Conservation (phyloP, 2,888 invertebrate species). For the Thereva unica region DNA sequence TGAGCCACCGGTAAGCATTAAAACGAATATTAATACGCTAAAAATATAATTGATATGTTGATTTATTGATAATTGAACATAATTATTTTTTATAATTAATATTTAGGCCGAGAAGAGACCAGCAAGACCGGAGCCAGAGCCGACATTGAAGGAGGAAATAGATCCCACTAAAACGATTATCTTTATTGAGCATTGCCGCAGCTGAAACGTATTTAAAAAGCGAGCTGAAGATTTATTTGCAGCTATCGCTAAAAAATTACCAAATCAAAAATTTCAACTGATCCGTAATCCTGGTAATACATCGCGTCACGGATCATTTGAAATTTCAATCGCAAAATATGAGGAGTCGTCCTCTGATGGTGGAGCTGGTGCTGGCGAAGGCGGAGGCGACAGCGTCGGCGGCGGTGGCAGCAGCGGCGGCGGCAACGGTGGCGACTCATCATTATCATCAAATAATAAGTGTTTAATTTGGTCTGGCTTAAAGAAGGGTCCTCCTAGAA, state of each 20-base stretch:
- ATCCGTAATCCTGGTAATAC: constrained; percentile 50
- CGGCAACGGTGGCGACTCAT: no score
- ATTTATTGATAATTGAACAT: no score
- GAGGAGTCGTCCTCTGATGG: constrained; percentile 40
- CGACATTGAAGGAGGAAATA: background rate
- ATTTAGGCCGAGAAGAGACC: no score
- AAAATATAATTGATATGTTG: no score
- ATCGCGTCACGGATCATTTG: constrained; percentile 53
- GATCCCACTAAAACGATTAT: constrained; percentile 47
- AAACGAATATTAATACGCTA: no score
- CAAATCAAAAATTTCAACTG: constrained; percentile 41
- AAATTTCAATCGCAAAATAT: constrained; percentile 47
- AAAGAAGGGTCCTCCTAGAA: constrained; percentile 52
- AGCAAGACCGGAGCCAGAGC: no score
- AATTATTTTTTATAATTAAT: no score
- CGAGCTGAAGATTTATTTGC: constrained; percentile 51
- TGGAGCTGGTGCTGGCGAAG: no score
- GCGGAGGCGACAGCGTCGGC: no score
- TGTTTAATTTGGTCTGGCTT: constrained; percentile 52
- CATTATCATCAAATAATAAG: constrained; percentile 38
- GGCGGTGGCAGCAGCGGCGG: no score
- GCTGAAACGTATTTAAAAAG: constrained; percentile 54
- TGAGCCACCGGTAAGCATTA: no score
- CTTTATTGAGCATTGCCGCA: constrained; percentile 54
- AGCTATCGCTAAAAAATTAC: constrained; percentile 45